Evolutionary conservation across 2,113 vertebrate genomes (phyloP), one percentile per base, ranked within the genome.

Genomic region (Sarotherodon lohbergeri): DNA sequence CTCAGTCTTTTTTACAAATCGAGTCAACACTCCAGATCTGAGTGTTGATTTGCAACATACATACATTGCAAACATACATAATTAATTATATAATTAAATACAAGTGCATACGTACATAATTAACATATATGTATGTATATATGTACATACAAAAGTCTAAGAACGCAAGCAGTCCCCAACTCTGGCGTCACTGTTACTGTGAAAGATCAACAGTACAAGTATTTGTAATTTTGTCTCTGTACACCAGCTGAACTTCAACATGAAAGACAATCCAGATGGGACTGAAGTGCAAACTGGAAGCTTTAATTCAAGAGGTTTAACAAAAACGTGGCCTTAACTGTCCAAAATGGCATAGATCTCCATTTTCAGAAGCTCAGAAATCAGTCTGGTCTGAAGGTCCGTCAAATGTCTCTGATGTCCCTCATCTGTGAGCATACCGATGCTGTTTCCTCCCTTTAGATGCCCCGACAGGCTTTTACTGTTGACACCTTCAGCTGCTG

Each of bases 391-490:
- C 61, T 66, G 17, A 36, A 66, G 17, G 32, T 36, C 32, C 0
- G 9, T 1, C 59, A 63, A 0, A 11, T 36, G 32, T 34, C 59
- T 34, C 10, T 2, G 16, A 19, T 63, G 29, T 36, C 59, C 59
- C n/a, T 63, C 32, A 7, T 34, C 17, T 0, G 0, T 4, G 32
- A 9, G 0, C 59, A n/a, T 7, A 19, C 32, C n/a, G 32, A 63
- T 36, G 59, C 17, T 63, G 17, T 3, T 36, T 63, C 32, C 32
- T n/a, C 32, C 36, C 59, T 0, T 11, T 4, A 63, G 9, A n/a
- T 63, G 59, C 32, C 36, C 59, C 11, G 59, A 10, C 17, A 63
- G 5, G 59, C 59, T 34, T 63, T 63, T 36, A 19, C 19, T 63
- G 32, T 34, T 34, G 59, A 19, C 32, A 63, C 32, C 2, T 63